Percentiles rank a stretch among this genome's conserved stretches.
Conservation (phyloP, 2,113 vertebrate species). For the Ascaphus truei region DNA sequence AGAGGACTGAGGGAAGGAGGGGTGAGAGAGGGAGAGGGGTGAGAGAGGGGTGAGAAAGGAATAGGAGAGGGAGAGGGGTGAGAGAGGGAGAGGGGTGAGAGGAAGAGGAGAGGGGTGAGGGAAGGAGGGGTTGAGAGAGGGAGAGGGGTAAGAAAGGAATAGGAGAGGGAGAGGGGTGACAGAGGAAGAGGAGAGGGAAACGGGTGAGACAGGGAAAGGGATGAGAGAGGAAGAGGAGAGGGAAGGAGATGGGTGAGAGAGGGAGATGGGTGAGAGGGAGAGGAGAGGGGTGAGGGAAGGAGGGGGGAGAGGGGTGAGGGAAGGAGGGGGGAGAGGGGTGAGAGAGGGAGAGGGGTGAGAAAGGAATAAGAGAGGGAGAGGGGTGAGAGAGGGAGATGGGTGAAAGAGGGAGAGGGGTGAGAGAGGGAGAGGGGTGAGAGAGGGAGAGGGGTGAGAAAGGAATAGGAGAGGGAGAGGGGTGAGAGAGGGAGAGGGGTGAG, state of each 20-base stretch:
- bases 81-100: not conserved
- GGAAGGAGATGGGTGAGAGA: too few species aligned
- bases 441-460: not conserved
- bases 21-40: not conserved
- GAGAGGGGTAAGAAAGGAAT: not conserved
- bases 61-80: not conserved
- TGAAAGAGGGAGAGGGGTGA: not conserved
- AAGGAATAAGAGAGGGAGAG: not conserved
- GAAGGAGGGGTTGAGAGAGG: not conserved
- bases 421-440: not conserved
- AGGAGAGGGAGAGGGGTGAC: not conserved
- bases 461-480: not conserved
- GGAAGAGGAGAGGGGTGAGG: too few species aligned
- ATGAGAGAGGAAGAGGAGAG: not conserved
- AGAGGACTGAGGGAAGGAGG: too few species aligned
- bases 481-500: too few species aligned
- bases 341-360: not conserved
- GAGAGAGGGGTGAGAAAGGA: not conserved
- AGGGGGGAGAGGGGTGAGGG: not conserved
- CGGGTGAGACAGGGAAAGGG: too few species aligned
- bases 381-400: not conserved
- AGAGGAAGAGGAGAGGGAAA: not conserved
- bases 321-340: not conserved
- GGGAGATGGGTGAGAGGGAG: not conserved
- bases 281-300: not conserved